Conservation (phyloP, 2,797 vertebrate species). For the Enteromius thamalakanensis region DNA sequence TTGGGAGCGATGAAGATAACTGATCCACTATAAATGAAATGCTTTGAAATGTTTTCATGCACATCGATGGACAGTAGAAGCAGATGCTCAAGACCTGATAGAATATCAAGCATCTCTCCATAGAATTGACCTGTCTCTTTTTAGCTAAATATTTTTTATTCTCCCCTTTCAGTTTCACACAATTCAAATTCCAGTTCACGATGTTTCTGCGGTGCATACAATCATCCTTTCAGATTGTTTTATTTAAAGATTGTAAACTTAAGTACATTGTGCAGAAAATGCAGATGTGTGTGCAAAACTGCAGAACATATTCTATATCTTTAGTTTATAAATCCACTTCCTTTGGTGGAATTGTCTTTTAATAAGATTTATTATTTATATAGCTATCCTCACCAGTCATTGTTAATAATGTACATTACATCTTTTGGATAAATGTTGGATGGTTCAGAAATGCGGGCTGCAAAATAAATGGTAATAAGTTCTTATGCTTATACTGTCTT, state of each 20-base stretch:
- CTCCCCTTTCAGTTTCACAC: background rate
- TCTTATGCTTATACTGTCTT: background rate
- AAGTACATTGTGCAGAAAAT: background rate
- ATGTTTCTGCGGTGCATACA: no score
- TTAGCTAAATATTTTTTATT: background rate
- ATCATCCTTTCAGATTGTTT: background rate
- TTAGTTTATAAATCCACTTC: background rate
- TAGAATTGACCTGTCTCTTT: background rate
- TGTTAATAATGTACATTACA: background rate
- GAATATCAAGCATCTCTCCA: background rate
- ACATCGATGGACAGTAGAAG: background rate
- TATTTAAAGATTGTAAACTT: background rate
- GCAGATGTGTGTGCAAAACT: background rate
- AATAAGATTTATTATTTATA: no score
- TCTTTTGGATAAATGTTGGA: background rate
- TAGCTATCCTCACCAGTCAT: background rate
- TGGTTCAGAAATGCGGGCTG: background rate
- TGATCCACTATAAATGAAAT: conserved; percentile 56
- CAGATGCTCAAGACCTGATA: background rate
- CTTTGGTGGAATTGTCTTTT: background rate
- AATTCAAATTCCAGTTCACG: background rate
- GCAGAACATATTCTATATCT: background rate
- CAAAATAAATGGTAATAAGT: background rate
- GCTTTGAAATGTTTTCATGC: background rate
- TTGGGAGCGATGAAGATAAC: conserved; percentile 80